phyloP scores from a whole-genome alignment of 2,113 vertebrate species.

The Crotalus helleri region DNA sequence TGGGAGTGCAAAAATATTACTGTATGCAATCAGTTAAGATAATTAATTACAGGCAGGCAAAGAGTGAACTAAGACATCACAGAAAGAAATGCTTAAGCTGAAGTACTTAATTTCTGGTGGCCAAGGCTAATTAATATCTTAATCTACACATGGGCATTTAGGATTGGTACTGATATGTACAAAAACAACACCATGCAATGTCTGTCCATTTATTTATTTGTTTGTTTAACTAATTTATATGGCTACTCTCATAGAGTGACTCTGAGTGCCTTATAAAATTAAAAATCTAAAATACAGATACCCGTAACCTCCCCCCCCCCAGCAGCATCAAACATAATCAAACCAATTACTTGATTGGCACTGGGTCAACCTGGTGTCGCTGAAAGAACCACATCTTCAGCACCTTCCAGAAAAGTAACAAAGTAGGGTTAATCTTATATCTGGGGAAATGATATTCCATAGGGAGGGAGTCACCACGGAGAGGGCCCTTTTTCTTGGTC shows the following conservation, averaged over 20 bases:
- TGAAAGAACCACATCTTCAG: neutral
- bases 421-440: neutral
- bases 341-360: neutral
- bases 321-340: neutral
- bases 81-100: neutral
- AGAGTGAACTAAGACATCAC: neutral
- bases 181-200: neutral
- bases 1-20: neutral
- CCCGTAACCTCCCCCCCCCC: neutral
- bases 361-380: neutral
- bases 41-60: neutral
- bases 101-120: neutral
- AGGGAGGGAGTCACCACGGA: neutral
- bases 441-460: neutral
- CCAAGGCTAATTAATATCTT: neutral
- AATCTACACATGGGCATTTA: neutral
- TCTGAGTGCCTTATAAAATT: neutral
- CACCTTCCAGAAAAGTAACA: neutral
- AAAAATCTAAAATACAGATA: neutral
- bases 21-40: neutral
- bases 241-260: neutral
- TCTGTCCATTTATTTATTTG: neutral
- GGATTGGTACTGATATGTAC: neutral
- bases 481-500: neutral
- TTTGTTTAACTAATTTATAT: neutral